A percentile compares a stretch with the other conserved stretches of the same genome.
These are phyloP conservation scores for Sarcophaga carnaria DNA, from an alignment of 2,888 invertebrate genomes.

Conservation along the genomic window DNA sequence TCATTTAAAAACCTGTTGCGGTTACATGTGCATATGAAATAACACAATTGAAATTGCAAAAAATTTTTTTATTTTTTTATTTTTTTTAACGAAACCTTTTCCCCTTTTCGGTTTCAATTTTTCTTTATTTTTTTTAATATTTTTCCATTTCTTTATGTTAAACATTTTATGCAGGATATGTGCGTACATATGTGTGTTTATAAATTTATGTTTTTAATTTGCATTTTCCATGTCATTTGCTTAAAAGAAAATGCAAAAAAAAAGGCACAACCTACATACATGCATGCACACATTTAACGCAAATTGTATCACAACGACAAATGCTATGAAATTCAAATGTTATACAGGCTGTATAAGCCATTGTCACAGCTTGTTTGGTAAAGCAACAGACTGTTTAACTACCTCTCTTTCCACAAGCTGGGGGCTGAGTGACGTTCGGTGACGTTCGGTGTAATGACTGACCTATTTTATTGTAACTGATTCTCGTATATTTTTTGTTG, in stretches of 20 bases:
- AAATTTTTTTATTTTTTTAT: conserved; percentile 1
- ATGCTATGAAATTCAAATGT: conserved; percentile 32
- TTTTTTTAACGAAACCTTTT: too few relatives aligned
- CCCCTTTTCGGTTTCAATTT: background rate
- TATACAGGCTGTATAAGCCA: background rate
- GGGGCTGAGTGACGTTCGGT: conserved; percentile 14
- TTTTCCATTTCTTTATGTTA: conserved; percentile 15
- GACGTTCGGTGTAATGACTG: conserved; percentile 45
- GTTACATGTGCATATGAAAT: background rate
- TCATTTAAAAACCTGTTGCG: conserved; percentile 15
- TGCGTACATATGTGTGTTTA: conserved; percentile 8
- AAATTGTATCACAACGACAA: conserved; percentile 48
- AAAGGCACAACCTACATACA: background rate
- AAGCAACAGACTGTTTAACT: conserved; percentile 23
- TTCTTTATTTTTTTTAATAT: conserved; percentile 44
- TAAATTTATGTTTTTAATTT: conserved; percentile 67
- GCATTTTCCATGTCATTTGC: conserved; percentile 67
- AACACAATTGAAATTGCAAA: background rate
- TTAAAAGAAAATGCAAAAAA: conserved; percentile 10
- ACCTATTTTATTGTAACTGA: conserved; percentile 52
- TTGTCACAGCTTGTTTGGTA: background rate
- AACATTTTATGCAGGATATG: background rate
- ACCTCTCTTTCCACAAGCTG: background rate
- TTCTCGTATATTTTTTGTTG: conserved; percentile 3
- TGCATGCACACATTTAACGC: background rate